Base-by-base conservation (phyloP, 2,888 invertebrate genomes). In the Apomyelois bistriatella region DNA sequence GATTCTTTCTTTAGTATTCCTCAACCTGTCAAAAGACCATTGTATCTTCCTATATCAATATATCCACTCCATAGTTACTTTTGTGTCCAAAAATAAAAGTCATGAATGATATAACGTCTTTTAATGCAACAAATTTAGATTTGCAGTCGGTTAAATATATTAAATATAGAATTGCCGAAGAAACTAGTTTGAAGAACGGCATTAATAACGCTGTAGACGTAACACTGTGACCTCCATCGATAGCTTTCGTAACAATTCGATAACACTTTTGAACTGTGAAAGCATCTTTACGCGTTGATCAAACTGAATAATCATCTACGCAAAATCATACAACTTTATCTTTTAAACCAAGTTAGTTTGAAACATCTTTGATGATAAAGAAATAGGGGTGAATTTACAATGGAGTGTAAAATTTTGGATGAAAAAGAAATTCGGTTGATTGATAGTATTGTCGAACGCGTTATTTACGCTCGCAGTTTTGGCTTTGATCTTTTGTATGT, bases 201-300 rank as follows among this genome's bases (percentile, higher is more conserved):
- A 63, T 51, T 41, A 22, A 57, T 59, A 58, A 58, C 49, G 42
- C 56, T 56, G 60, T 47, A 43, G 50, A 62, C 43, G 55, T 55
- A 59, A 64, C 58, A 61, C 37, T 50, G 10, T 38, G 52, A 52
- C 57, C 61, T 58, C 53, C 56, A 68, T 60, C 55, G 60, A 69
- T 64, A 63, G 56, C 61, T 72, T 70, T 72, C 72, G 66, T 80
- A 79, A 80, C 71, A 64, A 75, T 72, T 67, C 72, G 71, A 75
- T 82, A 82, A 85, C 70, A 67, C 60, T 64, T 61, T 61, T 54
- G 55, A 60, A 66, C 69, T 70, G 78, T 76, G 78, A 82, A 82
- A 83, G 79, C 77, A 71, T 70, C 57, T 67, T 58, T 61, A 64
- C 54, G 54, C 48, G 50, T 55, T 54, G 55, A 59, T 59, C 64